Conservation (phyloP, 2,797 vertebrate genomes). For the Sphenodon punctatus region DNA sequence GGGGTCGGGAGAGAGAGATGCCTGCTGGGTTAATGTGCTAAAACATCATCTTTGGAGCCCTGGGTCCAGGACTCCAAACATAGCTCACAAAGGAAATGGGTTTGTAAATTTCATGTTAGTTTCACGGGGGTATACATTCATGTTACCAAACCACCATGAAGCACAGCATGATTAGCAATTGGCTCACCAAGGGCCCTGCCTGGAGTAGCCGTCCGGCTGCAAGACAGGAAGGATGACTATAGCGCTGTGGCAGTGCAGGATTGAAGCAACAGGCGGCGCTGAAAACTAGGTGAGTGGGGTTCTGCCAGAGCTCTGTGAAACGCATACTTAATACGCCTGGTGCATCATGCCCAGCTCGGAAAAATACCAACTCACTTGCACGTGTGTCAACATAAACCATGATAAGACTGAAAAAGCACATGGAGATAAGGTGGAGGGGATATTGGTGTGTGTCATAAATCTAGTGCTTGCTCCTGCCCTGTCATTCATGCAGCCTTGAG, state of each 20-base stretch:
- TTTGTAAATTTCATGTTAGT: background rate
- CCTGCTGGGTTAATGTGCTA: conserved; percentile 39
- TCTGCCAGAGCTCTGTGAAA: background rate
- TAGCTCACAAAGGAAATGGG: background rate
- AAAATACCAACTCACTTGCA: rapidly evolving
- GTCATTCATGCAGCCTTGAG: background rate
- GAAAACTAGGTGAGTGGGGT: background rate
- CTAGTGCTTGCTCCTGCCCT: background rate
- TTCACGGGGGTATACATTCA: background rate
- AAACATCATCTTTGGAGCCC: background rate
- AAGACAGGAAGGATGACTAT: background rate
- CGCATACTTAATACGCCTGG: too few relatives aligned
- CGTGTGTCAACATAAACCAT: too few relatives aligned
- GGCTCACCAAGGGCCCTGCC: background rate
- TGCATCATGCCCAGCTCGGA: background rate
- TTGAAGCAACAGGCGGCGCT: background rate
- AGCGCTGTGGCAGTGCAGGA: too few relatives aligned
- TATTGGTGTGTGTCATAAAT: background rate
- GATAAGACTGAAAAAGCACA: too few relatives aligned
- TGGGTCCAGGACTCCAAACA: conserved; percentile 26
- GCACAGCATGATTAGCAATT: background rate
- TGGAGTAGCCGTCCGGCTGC: background rate
- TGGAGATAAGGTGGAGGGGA: rapidly evolving
- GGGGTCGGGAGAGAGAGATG: conserved; percentile 54
- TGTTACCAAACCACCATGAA: rapidly evolving